Evolutionary conservation across 2,797 vertebrate genomes (phyloP).

Genomic region (Urosaurus nigricauda): DNA sequence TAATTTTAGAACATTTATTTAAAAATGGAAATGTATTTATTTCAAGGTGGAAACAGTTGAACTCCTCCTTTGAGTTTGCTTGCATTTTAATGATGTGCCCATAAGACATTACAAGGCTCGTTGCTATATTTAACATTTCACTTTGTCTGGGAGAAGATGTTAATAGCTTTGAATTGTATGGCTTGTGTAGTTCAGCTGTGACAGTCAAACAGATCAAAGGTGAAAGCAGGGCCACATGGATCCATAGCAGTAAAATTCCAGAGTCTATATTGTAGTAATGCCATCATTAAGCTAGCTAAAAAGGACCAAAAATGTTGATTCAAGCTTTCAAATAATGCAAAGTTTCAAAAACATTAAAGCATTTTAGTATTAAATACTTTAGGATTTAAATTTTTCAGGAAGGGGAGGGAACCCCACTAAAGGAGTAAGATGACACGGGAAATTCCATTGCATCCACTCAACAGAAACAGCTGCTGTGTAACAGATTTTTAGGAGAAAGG

Average conservation of each 20-base stretch:
- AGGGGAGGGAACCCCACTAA: too few relatives aligned
- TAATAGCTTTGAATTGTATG: neutral
- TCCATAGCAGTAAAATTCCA: neutral
- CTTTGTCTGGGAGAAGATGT: constrained; percentile 3
- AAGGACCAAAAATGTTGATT: too few relatives aligned
- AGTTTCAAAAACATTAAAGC: too few relatives aligned
- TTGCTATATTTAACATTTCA: constrained; percentile 26
- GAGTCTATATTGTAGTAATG: too few relatives aligned
- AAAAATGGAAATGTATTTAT: neutral
- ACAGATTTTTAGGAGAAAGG: neutral
- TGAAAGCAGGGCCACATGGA: neutral
- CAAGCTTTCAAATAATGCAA: too few relatives aligned
- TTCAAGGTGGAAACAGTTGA: neutral
- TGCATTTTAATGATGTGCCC: neutral
- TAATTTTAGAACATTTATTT: neutral
- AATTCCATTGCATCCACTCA: neutral
- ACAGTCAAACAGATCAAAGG: neutral
- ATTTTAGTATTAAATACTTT: too few relatives aligned
- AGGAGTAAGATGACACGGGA: neutral
- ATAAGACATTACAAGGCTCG: neutral
- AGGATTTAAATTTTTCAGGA: neutral
- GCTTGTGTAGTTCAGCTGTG: neutral
- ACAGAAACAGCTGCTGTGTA: neutral
- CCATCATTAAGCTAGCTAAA: too few relatives aligned
- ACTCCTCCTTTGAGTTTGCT: neutral